Percentiles rank a stretch among this genome's conserved stretches.
phyloP scores from a whole-genome alignment of 2,113 vertebrate species.

The Chamaea fasciata region DNA sequence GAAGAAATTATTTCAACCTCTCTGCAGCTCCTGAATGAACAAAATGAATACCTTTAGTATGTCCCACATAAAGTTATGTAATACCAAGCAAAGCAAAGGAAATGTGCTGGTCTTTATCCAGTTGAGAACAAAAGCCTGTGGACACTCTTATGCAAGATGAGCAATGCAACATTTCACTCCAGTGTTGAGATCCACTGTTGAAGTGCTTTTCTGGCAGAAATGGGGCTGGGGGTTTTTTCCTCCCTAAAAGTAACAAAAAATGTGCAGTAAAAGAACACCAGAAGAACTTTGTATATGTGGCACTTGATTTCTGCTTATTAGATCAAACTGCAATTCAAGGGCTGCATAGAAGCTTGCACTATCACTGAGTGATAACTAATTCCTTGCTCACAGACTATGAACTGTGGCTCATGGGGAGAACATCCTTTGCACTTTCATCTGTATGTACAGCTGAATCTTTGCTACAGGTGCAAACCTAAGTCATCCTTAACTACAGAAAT shows the following conservation, averaged over 20 bases:
- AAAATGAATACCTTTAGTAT: background rate
- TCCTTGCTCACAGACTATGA: background rate
- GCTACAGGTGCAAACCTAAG: background rate
- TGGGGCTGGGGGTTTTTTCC: fast-evolving
- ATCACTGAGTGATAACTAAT: background rate
- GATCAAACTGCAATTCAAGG: background rate
- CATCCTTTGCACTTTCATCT: background rate
- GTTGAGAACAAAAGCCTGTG: constrained; percentile 10
- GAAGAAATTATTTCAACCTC: background rate
- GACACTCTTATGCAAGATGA: background rate
- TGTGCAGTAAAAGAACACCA: background rate
- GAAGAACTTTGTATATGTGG: background rate
- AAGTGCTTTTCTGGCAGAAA: background rate
- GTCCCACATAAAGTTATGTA: background rate
- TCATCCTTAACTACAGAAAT: background rate
- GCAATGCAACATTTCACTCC: background rate
- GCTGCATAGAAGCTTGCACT: background rate
- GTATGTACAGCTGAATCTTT: background rate
- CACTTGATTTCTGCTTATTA: background rate
- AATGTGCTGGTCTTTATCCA: constrained; percentile 20
- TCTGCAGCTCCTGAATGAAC: background rate
- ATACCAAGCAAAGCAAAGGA: constrained; percentile 28
- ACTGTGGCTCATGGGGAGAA: background rate
- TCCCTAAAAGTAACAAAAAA: background rate
- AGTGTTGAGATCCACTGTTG: background rate